A percentile compares a stretch with the other conserved stretches of the same genome.
These are phyloP conservation scores for Carassius gibelio DNA, from an alignment of 2,113 vertebrate genomes.

Conservation along the genomic window DNA sequence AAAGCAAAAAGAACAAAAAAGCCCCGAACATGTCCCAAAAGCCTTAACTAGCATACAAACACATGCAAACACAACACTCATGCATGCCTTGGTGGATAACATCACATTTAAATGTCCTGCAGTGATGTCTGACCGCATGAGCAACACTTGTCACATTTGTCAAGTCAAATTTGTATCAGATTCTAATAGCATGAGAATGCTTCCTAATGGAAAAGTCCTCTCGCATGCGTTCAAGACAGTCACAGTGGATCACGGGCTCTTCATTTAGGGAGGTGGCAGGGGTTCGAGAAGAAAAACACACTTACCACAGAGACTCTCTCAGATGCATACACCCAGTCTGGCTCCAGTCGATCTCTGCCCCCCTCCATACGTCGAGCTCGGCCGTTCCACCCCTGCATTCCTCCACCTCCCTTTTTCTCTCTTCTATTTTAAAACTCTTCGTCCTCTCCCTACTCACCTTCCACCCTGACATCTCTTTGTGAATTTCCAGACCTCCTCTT, in stretches of 20 bases:
- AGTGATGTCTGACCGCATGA: conserved; percentile 63
- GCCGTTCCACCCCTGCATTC: conserved; percentile 57
- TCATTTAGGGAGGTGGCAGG: conserved; percentile 12
- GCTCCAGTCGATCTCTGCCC: conserved; percentile 58
- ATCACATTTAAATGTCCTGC: conserved; percentile 62
- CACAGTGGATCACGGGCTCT: conserved; percentile 27
- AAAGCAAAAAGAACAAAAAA: not conserved
- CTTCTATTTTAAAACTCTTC: conserved; percentile 58
- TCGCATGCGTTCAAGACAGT: conserved; percentile 2
- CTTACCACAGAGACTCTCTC: conserved; percentile 50
- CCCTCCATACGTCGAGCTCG: conserved; percentile 50
- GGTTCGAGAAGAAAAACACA: conserved; percentile 40
- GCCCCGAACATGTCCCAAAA: conserved; percentile 1
- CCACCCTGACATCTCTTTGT: conserved; percentile 45
- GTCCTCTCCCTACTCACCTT: conserved; percentile 47
- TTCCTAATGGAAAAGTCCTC: conserved; percentile 51
- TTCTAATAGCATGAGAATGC: conserved; percentile 57
- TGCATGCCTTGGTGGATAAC: conserved; percentile 47
- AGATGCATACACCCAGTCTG: conserved; percentile 61
- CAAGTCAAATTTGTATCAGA: conserved; percentile 63
- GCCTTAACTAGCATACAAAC: conserved; percentile 22
- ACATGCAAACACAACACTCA: conserved; percentile 41
- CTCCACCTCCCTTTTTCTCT: conserved; percentile 55
- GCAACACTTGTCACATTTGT: conserved; percentile 71
- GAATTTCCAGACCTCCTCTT: conserved; percentile 51